Conservation (phyloP, 2,797 vertebrate species). For the Vultur gryphus region DNA sequence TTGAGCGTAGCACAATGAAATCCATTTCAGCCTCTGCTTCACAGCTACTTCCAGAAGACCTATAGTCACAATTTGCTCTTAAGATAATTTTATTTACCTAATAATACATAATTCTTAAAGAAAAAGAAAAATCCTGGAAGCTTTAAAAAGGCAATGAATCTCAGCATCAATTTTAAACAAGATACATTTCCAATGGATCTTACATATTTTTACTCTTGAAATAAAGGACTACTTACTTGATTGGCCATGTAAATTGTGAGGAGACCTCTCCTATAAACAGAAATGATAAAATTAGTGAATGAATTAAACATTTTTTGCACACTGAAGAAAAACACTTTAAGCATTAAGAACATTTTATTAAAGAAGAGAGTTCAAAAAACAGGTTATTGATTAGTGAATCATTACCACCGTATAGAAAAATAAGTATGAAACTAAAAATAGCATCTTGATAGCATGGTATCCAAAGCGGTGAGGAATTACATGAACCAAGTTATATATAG, state of each 20-base stretch:
- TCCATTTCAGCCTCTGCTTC: background rate
- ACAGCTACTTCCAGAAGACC: background rate
- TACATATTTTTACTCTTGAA: background rate
- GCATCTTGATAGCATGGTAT: background rate
- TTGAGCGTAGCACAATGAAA: background rate
- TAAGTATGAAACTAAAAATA: background rate
- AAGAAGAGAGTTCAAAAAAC: background rate
- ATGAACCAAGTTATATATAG: background rate
- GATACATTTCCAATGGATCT: background rate
- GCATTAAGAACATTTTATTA: background rate
- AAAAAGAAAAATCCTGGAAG: background rate
- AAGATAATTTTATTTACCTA: background rate
- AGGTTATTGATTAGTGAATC: background rate
- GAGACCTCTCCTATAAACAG: conserved; percentile 89
- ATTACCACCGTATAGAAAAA: background rate
- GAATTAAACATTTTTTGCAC: background rate
- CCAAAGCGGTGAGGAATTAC: background rate
- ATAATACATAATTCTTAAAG: background rate
- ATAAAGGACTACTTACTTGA: conserved; percentile 83
- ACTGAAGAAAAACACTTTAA: background rate
- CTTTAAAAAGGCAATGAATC: background rate
- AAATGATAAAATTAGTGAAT: conserved; percentile 16
- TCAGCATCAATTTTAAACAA: background rate
- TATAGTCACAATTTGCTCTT: background rate
- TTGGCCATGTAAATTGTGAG: conserved; percentile 99